Conservation (phyloP, 2,888 invertebrate genomes). For the Anthrax anthrax region DNA sequence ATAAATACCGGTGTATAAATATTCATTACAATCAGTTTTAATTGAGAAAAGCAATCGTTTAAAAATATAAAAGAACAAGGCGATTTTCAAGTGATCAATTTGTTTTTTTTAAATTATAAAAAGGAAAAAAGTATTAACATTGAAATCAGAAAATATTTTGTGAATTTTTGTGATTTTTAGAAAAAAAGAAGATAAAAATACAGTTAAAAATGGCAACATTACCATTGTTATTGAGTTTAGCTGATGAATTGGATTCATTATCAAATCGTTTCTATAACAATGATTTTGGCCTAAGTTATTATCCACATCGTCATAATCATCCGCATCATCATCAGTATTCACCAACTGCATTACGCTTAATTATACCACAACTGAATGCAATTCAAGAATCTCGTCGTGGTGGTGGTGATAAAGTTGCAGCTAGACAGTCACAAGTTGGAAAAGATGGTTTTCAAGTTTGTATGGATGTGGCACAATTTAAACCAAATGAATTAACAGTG, state of each 20-base stretch:
- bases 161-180: too few species aligned
- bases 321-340: conserved; percentile 10
- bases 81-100: too few species aligned
- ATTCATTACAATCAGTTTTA: too few species aligned
- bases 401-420: background rate
- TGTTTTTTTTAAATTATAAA: too few species aligned
- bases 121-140: too few species aligned
- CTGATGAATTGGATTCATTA: background rate
- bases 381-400: background rate
- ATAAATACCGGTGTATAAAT: too few species aligned
- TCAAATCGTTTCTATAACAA: background rate
- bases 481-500: conserved; percentile 53
- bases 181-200: too few species aligned
- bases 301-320: conserved; percentile 1
- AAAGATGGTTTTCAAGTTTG: conserved; percentile 56
- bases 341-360: conserved; percentile 25
- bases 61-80: too few species aligned
- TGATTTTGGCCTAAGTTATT: background rate
- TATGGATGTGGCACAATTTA: conserved; percentile 54
- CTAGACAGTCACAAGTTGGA: conserved; percentile 32
- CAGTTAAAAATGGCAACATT: background rate
- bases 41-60: too few species aligned
- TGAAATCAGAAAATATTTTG: too few species aligned
- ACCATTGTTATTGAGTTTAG: background rate
- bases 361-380: conserved; percentile 17